Percentiles rank a stretch among this genome's conserved stretches.
phyloP scores from a whole-genome alignment of 2,797 vertebrate genomes.

The Catharus ustulatus region DNA sequence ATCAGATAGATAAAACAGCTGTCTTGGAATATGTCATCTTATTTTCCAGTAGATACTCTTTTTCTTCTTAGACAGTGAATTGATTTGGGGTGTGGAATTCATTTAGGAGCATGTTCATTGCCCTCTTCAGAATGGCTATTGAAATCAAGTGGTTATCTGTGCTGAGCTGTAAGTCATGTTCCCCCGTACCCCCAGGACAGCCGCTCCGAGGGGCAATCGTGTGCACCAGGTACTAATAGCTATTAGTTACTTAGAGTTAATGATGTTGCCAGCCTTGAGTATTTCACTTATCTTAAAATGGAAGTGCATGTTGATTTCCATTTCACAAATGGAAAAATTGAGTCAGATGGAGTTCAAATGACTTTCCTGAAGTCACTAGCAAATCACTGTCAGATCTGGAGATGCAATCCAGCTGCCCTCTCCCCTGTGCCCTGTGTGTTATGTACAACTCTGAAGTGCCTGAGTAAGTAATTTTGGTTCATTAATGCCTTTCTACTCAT shows the following conservation, averaged over 20 bases:
- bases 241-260: slow-evolving; percentile 54
- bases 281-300: slow-evolving; percentile 55
- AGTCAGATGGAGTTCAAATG: slow-evolving; percentile 49
- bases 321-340: slow-evolving; percentile 64
- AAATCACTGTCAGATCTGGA: slow-evolving; percentile 41
- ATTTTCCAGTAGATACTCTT: slow-evolving; percentile 24
- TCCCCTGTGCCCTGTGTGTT: neutral
- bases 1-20: slow-evolving; percentile 51
- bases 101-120: slow-evolving; percentile 9
- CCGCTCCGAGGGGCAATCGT: neutral
- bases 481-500: neutral
- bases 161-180: slow-evolving; percentile 39
- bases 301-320: slow-evolving; percentile 51
- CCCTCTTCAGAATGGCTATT: slow-evolving; percentile 7
- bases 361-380: slow-evolving; percentile 42
- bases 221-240: slow-evolving; percentile 33
- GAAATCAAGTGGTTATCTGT: slow-evolving; percentile 50
- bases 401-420: neutral
- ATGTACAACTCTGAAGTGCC: neutral
- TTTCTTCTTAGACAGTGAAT: slow-evolving; percentile 24
- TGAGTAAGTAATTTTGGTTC: neutral
- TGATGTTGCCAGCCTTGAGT: slow-evolving; percentile 34
- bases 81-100: slow-evolving; percentile 37
- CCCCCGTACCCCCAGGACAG: neutral
- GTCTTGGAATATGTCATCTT: slow-evolving; percentile 23